These are phyloP conservation scores for Rhincodon typus DNA, from an alignment of 2,797 vertebrate species.

Conservation along the genomic window DNA sequence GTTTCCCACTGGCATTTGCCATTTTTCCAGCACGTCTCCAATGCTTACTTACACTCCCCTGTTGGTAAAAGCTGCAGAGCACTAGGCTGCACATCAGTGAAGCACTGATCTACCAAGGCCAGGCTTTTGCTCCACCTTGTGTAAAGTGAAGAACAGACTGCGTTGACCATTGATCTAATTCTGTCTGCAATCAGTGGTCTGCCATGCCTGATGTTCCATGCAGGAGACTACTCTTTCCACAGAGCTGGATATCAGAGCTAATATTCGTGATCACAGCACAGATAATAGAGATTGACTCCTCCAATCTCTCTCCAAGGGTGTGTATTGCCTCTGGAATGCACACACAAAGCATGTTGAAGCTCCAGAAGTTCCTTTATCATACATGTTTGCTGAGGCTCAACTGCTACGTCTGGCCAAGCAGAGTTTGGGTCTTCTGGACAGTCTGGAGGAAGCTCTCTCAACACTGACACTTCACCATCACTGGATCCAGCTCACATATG, in stretches of 20 bases:
- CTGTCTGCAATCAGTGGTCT: neutral
- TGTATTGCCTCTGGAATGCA: neutral
- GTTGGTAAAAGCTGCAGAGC: neutral
- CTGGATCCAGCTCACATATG: neutral
- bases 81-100: neutral
- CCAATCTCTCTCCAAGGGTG: neutral
- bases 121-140: neutral
- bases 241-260: neutral
- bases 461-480: too few relatives aligned
- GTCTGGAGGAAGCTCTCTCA: neutral
- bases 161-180: neutral
- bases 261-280: neutral
- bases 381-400: neutral
- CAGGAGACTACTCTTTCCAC: neutral
- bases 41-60: neutral
- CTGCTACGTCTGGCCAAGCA: neutral
- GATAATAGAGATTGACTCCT: neutral
- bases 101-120: neutral
- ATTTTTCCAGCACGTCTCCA: neutral
- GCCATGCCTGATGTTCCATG: neutral
- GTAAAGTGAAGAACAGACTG: neutral
- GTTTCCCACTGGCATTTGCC: neutral
- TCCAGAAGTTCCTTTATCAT: neutral
- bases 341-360: neutral
- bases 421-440: neutral